A percentile compares a stretch with the other conserved stretches of the same genome.
Conservation (phyloP, 1,140 invertebrate species). For the Ganaspis sp. region DNA sequence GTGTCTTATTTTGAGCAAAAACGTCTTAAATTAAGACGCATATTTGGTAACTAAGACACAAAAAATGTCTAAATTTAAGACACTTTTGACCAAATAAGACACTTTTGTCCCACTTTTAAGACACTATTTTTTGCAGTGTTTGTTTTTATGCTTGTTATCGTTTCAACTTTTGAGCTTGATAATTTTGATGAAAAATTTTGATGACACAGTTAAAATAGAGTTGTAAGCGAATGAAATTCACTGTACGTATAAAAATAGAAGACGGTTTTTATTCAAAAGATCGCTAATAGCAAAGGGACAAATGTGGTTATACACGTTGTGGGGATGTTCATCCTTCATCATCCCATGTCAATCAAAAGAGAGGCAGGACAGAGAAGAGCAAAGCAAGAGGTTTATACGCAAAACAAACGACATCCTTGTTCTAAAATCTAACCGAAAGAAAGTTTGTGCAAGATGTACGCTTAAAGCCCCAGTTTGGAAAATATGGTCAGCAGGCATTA, state of each 20-base stretch:
- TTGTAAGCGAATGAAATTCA: too few species aligned
- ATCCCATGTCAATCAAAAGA: constrained; percentile 58
- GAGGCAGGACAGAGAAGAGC: constrained; percentile 46
- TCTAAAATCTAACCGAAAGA: constrained; percentile 38
- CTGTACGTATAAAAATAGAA: neutral
- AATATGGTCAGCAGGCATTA: constrained; percentile 17
- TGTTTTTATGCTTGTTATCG: too few species aligned
- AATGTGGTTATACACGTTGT: neutral
- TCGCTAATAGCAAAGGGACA: constrained; percentile 6
- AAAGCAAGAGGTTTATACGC: constrained; percentile 49
- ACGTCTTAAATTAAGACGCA: too few species aligned
- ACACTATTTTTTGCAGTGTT: too few species aligned
- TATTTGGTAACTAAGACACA: too few species aligned
- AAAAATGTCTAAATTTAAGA: too few species aligned
- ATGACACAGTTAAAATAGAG: too few species aligned
- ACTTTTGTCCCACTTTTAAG: too few species aligned
- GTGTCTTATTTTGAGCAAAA: too few species aligned
- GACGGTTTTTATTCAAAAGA: constrained; percentile 5
- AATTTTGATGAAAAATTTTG: too few species aligned
- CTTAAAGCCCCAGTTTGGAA: neutral
- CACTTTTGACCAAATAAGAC: too few species aligned
- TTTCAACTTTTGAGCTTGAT: too few species aligned
- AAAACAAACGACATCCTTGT: constrained; percentile 56
- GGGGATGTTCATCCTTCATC: constrained; percentile 47
- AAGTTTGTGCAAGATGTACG: constrained; percentile 43